Base-by-base conservation (phyloP, 2,888 invertebrate genomes). In the Trilocha varians region DNA sequence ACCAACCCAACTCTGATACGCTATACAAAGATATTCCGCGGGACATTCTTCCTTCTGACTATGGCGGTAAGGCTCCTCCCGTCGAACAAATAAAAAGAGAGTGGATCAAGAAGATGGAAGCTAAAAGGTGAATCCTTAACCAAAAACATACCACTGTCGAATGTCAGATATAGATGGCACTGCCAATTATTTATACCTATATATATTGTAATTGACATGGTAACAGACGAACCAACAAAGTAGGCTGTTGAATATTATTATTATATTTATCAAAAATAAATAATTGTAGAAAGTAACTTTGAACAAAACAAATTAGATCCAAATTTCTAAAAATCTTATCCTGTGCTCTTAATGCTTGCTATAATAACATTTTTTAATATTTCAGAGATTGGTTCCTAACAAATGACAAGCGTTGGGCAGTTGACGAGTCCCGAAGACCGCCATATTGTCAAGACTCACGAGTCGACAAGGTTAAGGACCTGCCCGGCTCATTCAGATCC, bases 11-110 rank as follows among this genome's bases (percentile, higher is more conserved):
- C 51, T 87, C 91, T 0, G 87, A 87, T 3, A 90, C 91, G 0
- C 67, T 92, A 0, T 89, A 86, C 58, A 82, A 91, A 40, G 88
- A 87, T 54, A 80, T 93, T 32, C 89, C 92, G 0, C 85, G 78
- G 52, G 89, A 91, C 35, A 68, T 91, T 44, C 57, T 92, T 39
- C 92, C 92, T 0, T 78, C 83, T 16, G 92, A 93, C 55, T 92
- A 91, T 49, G 92, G 92, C 16, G 92, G 92, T 0, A 79, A 87
- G 41, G 88, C 87, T 0, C 90, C 90, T n/a, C 78, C 86, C 35
- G 70, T 91, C 15, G 78, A 82, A 0, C 87, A 88, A 32, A 82
- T 92, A 38, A 91, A 91, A 61, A 70, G 78, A 25, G 71, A 87
- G 49, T 91, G 91, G 91, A 70, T 88, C 46, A 83, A 89, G 45